A percentile compares a stretch with the other conserved stretches of the same genome.
These are phyloP conservation scores for Oreotrochilus melanogaster DNA, from an alignment of 2,113 vertebrate species.

Conservation along the genomic window DNA sequence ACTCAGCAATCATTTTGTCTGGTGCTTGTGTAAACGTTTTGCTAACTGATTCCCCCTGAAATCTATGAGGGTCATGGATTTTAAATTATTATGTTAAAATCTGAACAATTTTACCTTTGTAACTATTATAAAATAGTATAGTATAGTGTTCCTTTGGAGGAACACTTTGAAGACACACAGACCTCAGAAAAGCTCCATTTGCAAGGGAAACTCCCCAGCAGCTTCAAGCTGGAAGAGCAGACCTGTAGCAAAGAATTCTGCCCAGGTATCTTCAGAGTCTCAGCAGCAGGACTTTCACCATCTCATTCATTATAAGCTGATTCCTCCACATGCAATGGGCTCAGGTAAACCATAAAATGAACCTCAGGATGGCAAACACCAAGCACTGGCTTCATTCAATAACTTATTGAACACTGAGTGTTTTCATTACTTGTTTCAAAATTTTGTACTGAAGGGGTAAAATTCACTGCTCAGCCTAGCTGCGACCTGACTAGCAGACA, in stretches of 20 bases:
- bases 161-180: neutral
- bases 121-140: neutral
- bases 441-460: neutral
- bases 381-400: rapidly evolving
- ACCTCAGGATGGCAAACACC: rapidly evolving
- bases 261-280: neutral
- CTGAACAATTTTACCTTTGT: neutral
- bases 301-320: neutral
- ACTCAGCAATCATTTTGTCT: neutral
- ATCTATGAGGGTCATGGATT: neutral
- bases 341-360: neutral
- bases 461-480: neutral
- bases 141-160: neutral
- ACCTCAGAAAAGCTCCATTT: rapidly evolving
- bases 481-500: neutral
- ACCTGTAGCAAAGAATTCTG: rapidly evolving
- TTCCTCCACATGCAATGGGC: neutral
- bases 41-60: neutral
- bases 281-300: neutral
- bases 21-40: neutral
- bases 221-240: neutral
- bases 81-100: neutral
- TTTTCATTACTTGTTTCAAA: neutral
- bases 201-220: neutral
- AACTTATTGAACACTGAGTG: neutral